Base-by-base conservation (phyloP, 2,113 vertebrate species). In the Nematolebias whitei region DNA sequence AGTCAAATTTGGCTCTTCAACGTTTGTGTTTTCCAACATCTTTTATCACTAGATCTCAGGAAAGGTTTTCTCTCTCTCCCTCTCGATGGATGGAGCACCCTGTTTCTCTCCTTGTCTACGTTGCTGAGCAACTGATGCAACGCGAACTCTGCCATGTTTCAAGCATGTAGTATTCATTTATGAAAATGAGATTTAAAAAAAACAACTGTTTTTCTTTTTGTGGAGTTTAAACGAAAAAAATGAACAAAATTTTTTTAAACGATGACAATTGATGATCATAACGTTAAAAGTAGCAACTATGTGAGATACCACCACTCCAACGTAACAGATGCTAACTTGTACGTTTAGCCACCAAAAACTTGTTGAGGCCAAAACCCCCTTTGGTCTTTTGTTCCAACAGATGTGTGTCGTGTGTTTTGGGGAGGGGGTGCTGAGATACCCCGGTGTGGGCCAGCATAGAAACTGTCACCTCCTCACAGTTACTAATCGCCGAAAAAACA, bases 91-190 rank as follows among this genome's bases (percentile, higher is more conserved):
- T 52, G 32, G 38, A 26, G 62, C 50, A 12, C 68, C 76, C 76
- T 72, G 67, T 83, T 76, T 69, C 78, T 87, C 82, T 83, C 73
- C 84, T 82, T 85, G 86, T 93, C 89, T 80, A 66, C 68, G 84
- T 83, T 86, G 85, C 87, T 77, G 75, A 76, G 88, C 79, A 85
- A 86, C 83, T 26, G 70, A 87, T 55, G 85, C 88, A 50, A 88
- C 79, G 74, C 85, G 57, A 85, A 85, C 88, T 90, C 87, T 90
- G 90, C 88, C 86, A 88, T 91, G 91, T 93, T 88, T 92, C 87
- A 90, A 93, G 92, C 93, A 94, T 94, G 93, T 93, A 92, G 91
- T 93, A 91, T 91, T 93, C 86, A 92, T 92, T 88, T 87, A 88
- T 72, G 63, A 87, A 90, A 88, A 90, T 90, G 84, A 92, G 80